phyloP scores from a whole-genome alignment of 2,797 vertebrate species.

The Labeo calbasu region DNA sequence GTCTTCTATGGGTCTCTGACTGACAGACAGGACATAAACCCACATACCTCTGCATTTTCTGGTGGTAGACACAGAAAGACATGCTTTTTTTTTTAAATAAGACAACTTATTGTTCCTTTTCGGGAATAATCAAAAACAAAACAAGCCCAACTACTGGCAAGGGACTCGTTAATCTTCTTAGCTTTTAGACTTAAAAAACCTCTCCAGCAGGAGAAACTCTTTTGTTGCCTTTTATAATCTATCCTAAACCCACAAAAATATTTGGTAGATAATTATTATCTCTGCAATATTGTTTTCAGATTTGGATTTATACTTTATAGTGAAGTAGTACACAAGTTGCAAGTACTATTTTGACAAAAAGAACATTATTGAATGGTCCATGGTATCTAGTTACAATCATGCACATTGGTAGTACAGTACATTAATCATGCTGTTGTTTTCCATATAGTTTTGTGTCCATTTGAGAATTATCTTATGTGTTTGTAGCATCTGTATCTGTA shows the following conservation, averaged over 20 bases:
- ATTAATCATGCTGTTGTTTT: slow-evolving; percentile 49
- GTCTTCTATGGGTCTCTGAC: slow-evolving; percentile 58
- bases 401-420: background rate
- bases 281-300: background rate
- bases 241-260: background rate
- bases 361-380: background rate
- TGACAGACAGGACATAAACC: slow-evolving; percentile 58
- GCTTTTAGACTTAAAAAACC: background rate
- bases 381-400: background rate
- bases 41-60: slow-evolving; percentile 58
- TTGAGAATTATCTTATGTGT: slow-evolving; percentile 71
- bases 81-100: slow-evolving; percentile 2
- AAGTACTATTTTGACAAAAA: background rate
- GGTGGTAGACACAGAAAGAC: slow-evolving; percentile 42
- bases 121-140: background rate
- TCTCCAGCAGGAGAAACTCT: background rate
- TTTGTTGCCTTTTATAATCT: background rate
- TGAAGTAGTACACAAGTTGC: background rate
- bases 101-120: background rate
- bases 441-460: slow-evolving; percentile 59
- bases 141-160: background rate
- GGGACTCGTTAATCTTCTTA: background rate
- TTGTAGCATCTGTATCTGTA: slow-evolving; percentile 55
- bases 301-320: background rate
- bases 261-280: background rate